Evolutionary conservation across 2,113 vertebrate species (phyloP).

Genomic region (Mastomys natalensis): DNA sequence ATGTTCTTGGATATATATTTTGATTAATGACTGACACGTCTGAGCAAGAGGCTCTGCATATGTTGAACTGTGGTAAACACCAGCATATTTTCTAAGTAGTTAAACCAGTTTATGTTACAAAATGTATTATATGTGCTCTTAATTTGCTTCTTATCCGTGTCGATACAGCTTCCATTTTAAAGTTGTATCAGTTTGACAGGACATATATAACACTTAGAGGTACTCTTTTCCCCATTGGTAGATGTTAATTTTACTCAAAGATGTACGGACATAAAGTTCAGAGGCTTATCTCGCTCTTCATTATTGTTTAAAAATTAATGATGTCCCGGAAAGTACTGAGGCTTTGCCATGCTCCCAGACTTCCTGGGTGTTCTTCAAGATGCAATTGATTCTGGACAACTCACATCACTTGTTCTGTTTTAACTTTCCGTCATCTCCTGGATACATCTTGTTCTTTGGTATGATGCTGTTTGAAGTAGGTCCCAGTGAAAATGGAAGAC

Average conservation of each 20-base stretch:
- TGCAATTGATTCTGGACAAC: rapidly evolving
- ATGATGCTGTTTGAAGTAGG: not conserved
- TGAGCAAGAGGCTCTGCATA: rapidly evolving
- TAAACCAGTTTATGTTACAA: not conserved
- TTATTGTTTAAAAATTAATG: not conserved
- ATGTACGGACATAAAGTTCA: not conserved
- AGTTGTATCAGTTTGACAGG: not conserved
- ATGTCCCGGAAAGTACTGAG: not conserved
- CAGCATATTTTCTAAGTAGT: not conserved
- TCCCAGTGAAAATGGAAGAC: not conserved
- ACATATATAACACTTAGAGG: not conserved
- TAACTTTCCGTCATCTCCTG: not conserved
- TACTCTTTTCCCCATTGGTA: not conserved
- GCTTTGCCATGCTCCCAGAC: not conserved
- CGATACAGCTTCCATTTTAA: not conserved
- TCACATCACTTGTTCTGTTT: too few relatives aligned
- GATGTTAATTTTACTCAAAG: not conserved
- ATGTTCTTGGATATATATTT: not conserved
- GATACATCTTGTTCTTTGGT: not conserved
- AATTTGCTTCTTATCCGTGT: not conserved
- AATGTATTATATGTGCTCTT: not conserved
- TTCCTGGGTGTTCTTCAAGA: not conserved
- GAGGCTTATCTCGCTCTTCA: not conserved
- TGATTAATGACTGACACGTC: not conserved
- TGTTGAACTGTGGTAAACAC: not conserved